Evolutionary conservation across 2,113 vertebrate species (phyloP).

Genomic region (Chaenogobius annularis): DNA sequence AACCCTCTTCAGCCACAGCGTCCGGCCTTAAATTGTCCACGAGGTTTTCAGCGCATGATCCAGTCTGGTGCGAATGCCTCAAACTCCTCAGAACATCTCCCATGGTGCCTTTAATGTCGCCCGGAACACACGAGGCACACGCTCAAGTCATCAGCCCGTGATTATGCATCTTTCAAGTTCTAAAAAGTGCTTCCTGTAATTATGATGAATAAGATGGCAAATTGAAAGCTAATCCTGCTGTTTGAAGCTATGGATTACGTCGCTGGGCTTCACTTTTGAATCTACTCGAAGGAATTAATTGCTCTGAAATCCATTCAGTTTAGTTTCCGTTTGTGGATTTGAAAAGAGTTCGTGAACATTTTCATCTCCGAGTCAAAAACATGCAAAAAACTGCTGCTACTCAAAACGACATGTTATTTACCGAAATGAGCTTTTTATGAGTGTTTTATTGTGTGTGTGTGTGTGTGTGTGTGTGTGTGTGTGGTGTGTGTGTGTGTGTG

Average conservation of each 20-base stretch:
- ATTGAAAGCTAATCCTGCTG: neutral
- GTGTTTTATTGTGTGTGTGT: too few relatives aligned
- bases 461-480: too few relatives aligned
- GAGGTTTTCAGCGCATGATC: conserved; percentile 27
- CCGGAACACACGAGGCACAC: neutral
- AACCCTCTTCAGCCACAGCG: conserved; percentile 1
- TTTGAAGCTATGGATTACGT: neutral
- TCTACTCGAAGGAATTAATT: neutral
- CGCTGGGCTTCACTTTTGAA: neutral
- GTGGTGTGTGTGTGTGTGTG: too few relatives aligned
- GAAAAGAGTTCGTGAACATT: neutral
- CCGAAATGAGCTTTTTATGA: too few relatives aligned
- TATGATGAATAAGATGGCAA: neutral
- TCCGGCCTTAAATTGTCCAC: conserved; percentile 10
- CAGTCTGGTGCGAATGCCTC: conserved; percentile 22
- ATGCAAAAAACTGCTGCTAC: neutral
- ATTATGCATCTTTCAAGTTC: neutral
- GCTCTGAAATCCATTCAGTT: neutral
- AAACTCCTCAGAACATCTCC: neutral
- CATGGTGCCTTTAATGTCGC: neutral
- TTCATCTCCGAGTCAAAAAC: neutral
- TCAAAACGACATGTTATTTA: too few relatives aligned
- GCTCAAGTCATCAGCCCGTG: neutral
- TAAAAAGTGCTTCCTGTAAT: neutral
- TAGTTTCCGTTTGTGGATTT: neutral